These are phyloP conservation scores for Pelagia noctiluca DNA, from an alignment of 30 jellyfish, hydroid and myxozoan species.

Conservation along the genomic window DNA sequence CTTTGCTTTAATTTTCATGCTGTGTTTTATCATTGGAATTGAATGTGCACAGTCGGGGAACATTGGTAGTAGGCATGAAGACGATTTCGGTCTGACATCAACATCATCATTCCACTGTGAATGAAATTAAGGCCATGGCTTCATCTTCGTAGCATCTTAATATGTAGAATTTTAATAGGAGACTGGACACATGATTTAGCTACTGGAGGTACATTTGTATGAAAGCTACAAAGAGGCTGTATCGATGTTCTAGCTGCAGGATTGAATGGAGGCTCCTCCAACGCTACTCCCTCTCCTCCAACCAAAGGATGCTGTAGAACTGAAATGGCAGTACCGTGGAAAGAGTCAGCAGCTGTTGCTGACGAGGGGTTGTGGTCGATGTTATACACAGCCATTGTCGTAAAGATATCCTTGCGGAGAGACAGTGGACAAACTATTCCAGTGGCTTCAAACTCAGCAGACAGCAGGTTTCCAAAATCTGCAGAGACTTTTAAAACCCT, in stretches of 20 bases:
- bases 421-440: constrained; percentile 67
- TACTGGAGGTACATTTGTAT: constrained; percentile 43
- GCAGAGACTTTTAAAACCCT: constrained; percentile 49
- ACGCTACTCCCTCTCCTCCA: constrained; percentile 32
- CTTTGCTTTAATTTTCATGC: constrained; percentile 12
- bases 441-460: constrained; percentile 34
- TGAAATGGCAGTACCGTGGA: constrained; percentile 76
- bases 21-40: constrained; percentile 42
- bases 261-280: constrained; percentile 21
- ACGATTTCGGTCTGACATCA: constrained; percentile 14
- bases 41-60: constrained; percentile 60
- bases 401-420: constrained; percentile 35
- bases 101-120: constrained; percentile 9
- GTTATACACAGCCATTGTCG: constrained; percentile 77
- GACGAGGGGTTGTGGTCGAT: constrained; percentile 75
- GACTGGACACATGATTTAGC: constrained; percentile 34
- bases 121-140: constrained; percentile 42
- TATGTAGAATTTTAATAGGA: constrained; percentile 3
- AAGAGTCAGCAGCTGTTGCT: constrained; percentile 59
- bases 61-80: constrained; percentile 23
- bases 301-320: constrained; percentile 66
- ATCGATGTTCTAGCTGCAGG: constrained; percentile 39
- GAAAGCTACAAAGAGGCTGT: constrained; percentile 37
- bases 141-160: constrained; percentile 9
- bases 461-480: constrained; percentile 39